Conservation (phyloP, 2,797 vertebrate species). For the Typhlichthys eigenmanni region DNA sequence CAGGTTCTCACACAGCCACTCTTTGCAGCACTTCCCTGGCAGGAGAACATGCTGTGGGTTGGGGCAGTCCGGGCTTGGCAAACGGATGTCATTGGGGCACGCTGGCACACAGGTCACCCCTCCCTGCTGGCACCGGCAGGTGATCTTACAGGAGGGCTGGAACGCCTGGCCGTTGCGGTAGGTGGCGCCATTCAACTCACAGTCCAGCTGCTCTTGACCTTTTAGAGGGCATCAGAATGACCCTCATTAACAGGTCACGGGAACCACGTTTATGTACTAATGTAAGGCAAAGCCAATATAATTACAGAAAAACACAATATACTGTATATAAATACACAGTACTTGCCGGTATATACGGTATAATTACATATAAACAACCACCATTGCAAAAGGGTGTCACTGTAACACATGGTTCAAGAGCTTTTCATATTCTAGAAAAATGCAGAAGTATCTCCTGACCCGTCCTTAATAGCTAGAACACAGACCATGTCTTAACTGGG, state of each 20-base stretch:
- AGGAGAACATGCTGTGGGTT: constrained; percentile 78
- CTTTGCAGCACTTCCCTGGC: constrained; percentile 89
- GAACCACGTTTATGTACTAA: background rate
- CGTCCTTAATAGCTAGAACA: constrained; percentile 3
- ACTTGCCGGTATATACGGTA: too few species aligned
- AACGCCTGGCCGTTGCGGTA: constrained; percentile 89
- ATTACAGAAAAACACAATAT: too few species aligned
- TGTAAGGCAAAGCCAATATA: too few species aligned
- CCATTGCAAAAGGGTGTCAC: too few species aligned
- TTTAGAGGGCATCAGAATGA: constrained; percentile 12
- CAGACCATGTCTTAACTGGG: background rate
- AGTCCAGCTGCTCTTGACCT: constrained; percentile 83
- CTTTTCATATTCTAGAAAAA: too few species aligned
- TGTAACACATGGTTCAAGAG: too few species aligned
- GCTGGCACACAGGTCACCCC: constrained; percentile 84
- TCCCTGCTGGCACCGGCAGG: constrained; percentile 84
- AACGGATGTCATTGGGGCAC: constrained; percentile 79
- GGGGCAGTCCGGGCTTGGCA: constrained; percentile 87
- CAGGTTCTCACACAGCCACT: constrained; percentile 89
- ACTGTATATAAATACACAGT: too few species aligned
- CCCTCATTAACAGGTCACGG: background rate
- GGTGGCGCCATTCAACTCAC: constrained; percentile 81
- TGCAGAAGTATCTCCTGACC: too few species aligned
- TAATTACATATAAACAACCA: too few species aligned
- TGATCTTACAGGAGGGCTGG: constrained; percentile 86